Conservation (phyloP, 2,888 invertebrate genomes). For the Drosophila crucigera region DNA sequence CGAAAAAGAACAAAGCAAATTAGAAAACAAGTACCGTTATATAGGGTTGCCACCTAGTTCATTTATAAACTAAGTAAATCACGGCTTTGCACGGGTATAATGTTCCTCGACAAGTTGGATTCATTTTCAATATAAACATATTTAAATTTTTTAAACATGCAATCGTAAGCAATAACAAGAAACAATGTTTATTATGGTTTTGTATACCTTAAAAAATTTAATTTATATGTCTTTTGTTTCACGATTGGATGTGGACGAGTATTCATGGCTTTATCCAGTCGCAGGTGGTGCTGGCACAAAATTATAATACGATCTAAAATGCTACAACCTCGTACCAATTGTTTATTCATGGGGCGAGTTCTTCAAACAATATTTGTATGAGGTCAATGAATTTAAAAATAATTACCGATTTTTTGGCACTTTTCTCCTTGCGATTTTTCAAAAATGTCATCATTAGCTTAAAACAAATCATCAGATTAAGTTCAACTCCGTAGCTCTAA, state of each 20-base stretch:
- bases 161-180: not conserved
- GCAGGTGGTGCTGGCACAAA: not conserved
- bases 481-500: not conserved
- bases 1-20: slow-evolving; percentile 27
- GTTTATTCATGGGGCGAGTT: not conserved
- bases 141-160: not conserved
- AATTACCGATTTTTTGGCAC: not conserved
- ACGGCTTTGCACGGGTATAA: not conserved
- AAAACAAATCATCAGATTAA: not conserved
- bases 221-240: not conserved
- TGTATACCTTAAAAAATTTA: not conserved
- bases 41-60: slow-evolving; percentile 44
- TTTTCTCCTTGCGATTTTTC: not conserved
- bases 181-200: not conserved
- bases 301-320: not conserved
- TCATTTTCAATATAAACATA: not conserved
- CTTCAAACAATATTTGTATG: not conserved
- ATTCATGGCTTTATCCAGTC: not conserved
- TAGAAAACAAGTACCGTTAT: slow-evolving; percentile 54
- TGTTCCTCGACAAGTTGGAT: not conserved
- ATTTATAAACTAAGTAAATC: not conserved
- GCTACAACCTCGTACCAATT: not conserved
- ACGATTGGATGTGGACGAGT: not conserved
- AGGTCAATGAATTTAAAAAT: not conserved
- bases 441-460: not conserved